Evolutionary conservation across 2,888 invertebrate genomes (phyloP), one percentile per base, ranked within the genome.

Genomic region (Drosophila greeni): DNA sequence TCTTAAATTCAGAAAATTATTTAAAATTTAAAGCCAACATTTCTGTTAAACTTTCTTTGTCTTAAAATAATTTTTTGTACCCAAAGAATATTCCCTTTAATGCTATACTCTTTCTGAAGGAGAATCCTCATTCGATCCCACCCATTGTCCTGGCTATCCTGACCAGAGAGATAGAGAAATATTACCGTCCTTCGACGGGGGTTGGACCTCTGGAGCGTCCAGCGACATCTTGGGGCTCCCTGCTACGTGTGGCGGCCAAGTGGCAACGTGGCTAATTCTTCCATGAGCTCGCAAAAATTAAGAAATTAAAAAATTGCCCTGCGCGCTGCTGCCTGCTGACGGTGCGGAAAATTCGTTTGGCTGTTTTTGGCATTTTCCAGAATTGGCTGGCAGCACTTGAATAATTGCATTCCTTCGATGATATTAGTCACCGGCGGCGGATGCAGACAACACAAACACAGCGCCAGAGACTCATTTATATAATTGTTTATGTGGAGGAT

Each of bases 271-370:
- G 76, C 79, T 81, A 83, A 79, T 79, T 79, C 83, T 66, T 34
- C 59, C 83, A 81, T 85, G 85, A 85, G 81, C 85, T 78, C 76
- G 74, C 80, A 82, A 77, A 85, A 85, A 86, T 85, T 85, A 86
- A 85, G 85, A 86, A 85, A 85, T 85, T 85, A 85, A 85, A 86
- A 86, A 86, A 79, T 76, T 76, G 75, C 73, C 78, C 73, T 75
- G 66, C 52, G 65, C 52, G 65, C 74, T 53, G 65, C 74, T 53
- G 66, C 54, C 40, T 75, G 84, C 80, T 80, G 84, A 80, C 84
- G 66, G 58, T 68, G 84, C 80, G 82, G 71, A 79, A 82, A 82
- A 82, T 73, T 68, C 72, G 52, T 39, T 80, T 65, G 75, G 75
- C 75, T 80, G 80, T 73, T 82, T 80, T 82, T 80, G 82, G 82